These are phyloP conservation scores for Hippocampus guttulatus DNA, from an alignment of 2,113 vertebrate genomes.

Conservation along the genomic window DNA sequence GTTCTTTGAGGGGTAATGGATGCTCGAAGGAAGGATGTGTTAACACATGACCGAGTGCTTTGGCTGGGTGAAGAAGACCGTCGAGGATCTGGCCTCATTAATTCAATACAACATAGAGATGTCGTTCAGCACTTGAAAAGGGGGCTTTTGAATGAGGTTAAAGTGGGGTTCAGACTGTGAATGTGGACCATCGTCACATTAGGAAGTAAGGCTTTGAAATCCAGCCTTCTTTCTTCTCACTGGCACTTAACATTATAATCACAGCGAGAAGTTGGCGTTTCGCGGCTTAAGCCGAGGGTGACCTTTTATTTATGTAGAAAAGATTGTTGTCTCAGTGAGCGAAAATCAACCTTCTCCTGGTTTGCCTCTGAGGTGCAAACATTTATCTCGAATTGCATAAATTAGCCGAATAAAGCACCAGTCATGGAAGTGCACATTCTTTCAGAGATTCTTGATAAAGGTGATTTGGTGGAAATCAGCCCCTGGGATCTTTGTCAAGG, in stretches of 20 bases:
- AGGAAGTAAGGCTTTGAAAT: constrained; percentile 29
- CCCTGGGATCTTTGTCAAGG: constrained; percentile 22
- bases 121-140: constrained; percentile 38
- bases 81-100: constrained; percentile 57
- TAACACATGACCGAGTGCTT: constrained; percentile 59
- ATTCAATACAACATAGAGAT: constrained; percentile 55
- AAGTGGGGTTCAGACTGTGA: constrained; percentile 34
- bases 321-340: constrained; percentile 28
- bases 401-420: constrained; percentile 30
- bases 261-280: constrained; percentile 14
- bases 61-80: constrained; percentile 50
- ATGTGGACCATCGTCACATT: constrained; percentile 41
- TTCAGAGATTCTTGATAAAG: constrained; percentile 28
- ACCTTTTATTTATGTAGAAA: constrained; percentile 41
- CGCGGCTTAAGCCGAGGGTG: constrained; percentile 21
- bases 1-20: constrained; percentile 41
- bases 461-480: constrained; percentile 27
- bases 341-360: constrained; percentile 39
- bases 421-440: constrained; percentile 28
- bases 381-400: constrained; percentile 42
- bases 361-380: constrained; percentile 42
- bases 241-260: constrained; percentile 34
- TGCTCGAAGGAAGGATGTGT: constrained; percentile 46
- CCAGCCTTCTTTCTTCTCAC: constrained; percentile 27
- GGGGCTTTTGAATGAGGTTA: constrained; percentile 56